Percentiles rank a stretch among this genome's conserved stretches.
These are phyloP conservation scores for Philopotamus ludificatus DNA, from an alignment of 1,140 invertebrate species.

Conservation along the genomic window DNA sequence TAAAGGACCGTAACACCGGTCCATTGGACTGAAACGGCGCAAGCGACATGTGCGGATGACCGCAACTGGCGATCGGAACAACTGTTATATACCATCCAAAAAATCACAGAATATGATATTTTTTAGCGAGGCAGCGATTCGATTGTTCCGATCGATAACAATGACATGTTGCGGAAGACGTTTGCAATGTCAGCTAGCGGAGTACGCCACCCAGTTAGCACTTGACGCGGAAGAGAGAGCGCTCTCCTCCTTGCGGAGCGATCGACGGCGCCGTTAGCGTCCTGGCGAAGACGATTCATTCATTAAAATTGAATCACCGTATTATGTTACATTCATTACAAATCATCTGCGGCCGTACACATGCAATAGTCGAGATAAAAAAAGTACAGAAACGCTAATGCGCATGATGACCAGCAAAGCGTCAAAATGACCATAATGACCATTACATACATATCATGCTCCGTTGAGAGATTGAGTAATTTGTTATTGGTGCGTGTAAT, in stretches of 20 bases:
- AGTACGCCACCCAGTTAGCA: conserved; percentile 18
- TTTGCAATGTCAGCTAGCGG: background rate
- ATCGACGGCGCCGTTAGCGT: background rate
- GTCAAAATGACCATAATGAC: no score
- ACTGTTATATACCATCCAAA: no score
- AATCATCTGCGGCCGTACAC: no score
- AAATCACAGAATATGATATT: no score
- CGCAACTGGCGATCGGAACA: no score
- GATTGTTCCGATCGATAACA: no score
- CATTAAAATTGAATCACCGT: background rate
- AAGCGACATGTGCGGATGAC: no score
- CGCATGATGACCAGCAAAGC: background rate
- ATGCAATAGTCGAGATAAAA: no score
- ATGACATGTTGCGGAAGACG: background rate
- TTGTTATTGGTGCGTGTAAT: background rate
- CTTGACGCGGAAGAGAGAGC: conserved; percentile 32
- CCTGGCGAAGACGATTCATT: background rate
- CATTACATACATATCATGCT: no score
- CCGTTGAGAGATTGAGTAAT: background rate
- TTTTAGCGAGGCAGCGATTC: no score
- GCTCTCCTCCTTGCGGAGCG: background rate
- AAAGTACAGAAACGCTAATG: background rate
- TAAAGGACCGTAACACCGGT: conserved; percentile 7
- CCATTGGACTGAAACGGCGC: no score
- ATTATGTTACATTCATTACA: background rate